Percentiles rank a stretch among this genome's conserved stretches.
phyloP scores from a whole-genome alignment of 2,888 invertebrate species.

The Anoplius nigerrimus region DNA sequence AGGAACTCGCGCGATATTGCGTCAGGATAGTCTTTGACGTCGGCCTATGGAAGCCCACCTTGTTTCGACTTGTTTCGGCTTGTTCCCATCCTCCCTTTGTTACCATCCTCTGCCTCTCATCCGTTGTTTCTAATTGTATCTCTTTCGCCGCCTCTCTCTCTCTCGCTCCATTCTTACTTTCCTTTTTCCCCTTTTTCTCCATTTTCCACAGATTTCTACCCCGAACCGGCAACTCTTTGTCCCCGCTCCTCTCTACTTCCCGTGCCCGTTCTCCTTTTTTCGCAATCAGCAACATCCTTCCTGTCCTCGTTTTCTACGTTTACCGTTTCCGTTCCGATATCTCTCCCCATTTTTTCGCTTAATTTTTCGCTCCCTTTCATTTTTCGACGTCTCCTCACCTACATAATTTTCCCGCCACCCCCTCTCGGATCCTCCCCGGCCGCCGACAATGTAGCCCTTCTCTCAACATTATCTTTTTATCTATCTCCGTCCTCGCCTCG shows the following conservation, averaged over 20 bases:
- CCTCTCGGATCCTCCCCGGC: not conserved
- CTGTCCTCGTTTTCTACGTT: not conserved
- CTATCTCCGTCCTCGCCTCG: slow-evolving; percentile 9
- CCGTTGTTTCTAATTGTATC: not conserved
- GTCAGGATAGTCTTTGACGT: too few relatives aligned
- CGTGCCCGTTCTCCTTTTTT: too few relatives aligned
- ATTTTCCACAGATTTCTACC: too few relatives aligned
- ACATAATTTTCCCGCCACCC: slow-evolving; percentile 14
- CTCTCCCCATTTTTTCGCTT: slow-evolving; percentile 18
- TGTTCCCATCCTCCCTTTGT: too few relatives aligned
- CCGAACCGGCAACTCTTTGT: too few relatives aligned
- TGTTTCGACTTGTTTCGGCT: too few relatives aligned
- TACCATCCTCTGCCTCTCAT: too few relatives aligned
- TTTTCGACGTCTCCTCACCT: slow-evolving; percentile 21
- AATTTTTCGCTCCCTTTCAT: not conserved
- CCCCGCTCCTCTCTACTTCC: too few relatives aligned
- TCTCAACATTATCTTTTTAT: not conserved
- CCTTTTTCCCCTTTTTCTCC: too few relatives aligned
- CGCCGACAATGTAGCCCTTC: not conserved
- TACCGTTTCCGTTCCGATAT: not conserved
- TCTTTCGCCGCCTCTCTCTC: not conserved
- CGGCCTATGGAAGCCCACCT: too few relatives aligned
- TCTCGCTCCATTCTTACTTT: not conserved
- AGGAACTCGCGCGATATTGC: too few relatives aligned
- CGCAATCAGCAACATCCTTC: not conserved